A percentile compares a stretch with the other conserved stretches of the same genome.
Evolutionary conservation across 2,797 vertebrate species (phyloP).

Genomic region (Catamblyrhynchus diadema): DNA sequence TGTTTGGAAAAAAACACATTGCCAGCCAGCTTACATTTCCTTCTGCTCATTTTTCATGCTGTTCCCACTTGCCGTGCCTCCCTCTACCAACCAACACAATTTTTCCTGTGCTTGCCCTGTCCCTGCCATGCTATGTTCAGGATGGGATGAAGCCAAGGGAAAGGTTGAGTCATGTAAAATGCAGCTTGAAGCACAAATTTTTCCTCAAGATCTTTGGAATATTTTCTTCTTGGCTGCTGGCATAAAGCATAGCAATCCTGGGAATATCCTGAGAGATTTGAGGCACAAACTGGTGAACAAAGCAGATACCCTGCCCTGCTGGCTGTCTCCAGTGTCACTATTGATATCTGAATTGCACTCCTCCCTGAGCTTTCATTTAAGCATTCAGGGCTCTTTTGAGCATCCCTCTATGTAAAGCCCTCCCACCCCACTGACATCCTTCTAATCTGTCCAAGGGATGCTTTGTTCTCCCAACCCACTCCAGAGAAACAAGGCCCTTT

Average conservation of each 20-base stretch:
- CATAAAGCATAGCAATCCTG: background rate
- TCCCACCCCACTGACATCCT: background rate
- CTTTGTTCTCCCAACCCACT: background rate
- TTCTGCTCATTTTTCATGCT: background rate
- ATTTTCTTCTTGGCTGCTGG: background rate
- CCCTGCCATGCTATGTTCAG: rapidly evolving
- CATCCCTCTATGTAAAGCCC: background rate
- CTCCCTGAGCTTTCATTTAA: background rate
- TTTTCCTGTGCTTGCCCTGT: background rate
- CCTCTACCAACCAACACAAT: background rate
- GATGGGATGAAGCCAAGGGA: rapidly evolving
- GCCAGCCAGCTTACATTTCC: background rate
- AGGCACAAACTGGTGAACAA: background rate
- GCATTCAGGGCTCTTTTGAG: background rate
- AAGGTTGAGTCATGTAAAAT: rapidly evolving
- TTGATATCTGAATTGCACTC: background rate
- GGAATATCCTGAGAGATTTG: background rate
- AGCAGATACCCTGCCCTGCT: background rate
- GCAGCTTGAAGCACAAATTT: background rate
- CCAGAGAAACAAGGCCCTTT: background rate
- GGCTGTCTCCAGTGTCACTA: background rate
- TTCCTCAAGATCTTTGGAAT: background rate
- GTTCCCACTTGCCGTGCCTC: rapidly evolving
- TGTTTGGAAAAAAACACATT: background rate
- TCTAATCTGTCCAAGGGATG: background rate